phyloP scores from a whole-genome alignment of 1,140 invertebrate genomes.

The Aphelinus certus region DNA sequence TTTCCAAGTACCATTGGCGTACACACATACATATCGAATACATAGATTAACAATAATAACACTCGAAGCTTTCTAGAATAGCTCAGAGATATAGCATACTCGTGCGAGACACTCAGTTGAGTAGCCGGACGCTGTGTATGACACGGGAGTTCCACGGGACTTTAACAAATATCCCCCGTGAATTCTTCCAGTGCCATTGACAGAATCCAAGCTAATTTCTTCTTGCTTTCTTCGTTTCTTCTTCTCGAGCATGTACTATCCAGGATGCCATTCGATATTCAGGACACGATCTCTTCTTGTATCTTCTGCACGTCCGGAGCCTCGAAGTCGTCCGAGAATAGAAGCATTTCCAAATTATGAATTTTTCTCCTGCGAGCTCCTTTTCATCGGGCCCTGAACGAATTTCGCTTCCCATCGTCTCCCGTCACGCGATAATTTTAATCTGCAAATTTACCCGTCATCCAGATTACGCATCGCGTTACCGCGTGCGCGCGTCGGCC shows the following conservation, averaged over 20 bases:
- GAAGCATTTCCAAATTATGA: too few species aligned
- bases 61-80: too few species aligned
- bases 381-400: not conserved
- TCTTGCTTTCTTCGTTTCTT: conserved; percentile 4
- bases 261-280: too few species aligned
- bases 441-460: not conserved
- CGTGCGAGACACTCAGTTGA: not conserved
- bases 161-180: conserved; percentile 63
- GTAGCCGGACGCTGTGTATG: conserved; percentile 65
- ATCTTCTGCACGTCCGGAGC: too few species aligned
- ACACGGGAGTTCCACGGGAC: conserved; percentile 66
- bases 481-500: not conserved
- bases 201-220: conserved; percentile 59
- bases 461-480: not conserved
- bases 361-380: not conserved
- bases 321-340: too few species aligned
- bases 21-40: too few species aligned
- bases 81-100: too few species aligned
- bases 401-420: too few species aligned
- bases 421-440: too few species aligned
- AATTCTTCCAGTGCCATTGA: conserved; percentile 69
- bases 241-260: not conserved
- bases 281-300: too few species aligned
- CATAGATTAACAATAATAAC: too few species aligned
- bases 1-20: too few species aligned